Conservation (phyloP, 2,888 invertebrate species). For the Gymnoscelis rufifasciata region DNA sequence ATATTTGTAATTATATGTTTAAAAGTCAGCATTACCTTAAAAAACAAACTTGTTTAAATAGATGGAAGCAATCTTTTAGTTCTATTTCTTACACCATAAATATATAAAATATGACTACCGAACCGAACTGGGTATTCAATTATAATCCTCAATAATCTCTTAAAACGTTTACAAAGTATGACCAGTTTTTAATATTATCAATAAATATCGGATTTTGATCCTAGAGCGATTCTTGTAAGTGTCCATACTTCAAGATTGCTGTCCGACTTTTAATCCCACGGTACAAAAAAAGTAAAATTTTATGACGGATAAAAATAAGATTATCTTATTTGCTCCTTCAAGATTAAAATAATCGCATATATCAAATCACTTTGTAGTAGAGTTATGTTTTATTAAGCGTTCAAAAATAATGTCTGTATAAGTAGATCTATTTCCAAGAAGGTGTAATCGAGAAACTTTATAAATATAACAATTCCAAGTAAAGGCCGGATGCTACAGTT, state of each 20-base stretch:
- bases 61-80: too few relatives aligned
- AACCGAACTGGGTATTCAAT: not conserved
- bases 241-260: constrained; percentile 47
- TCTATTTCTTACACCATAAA: not conserved
- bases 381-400: not conserved
- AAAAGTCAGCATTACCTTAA: too few relatives aligned
- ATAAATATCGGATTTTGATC: constrained; percentile 44
- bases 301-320: too few relatives aligned
- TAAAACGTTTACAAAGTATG: constrained; percentile 20
- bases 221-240: constrained; percentile 42
- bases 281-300: not conserved
- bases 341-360: not conserved
- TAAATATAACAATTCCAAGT: constrained; percentile 74
- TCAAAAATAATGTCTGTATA: not conserved
- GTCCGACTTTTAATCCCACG: constrained; percentile 20
- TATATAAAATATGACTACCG: not conserved
- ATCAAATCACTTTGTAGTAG: not conserved
- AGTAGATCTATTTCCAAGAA: constrained; percentile 55
- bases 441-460: constrained; percentile 55
- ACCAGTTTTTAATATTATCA: constrained; percentile 48
- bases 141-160: not conserved
- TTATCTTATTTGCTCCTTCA: not conserved
- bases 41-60: too few relatives aligned
- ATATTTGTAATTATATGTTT: too few relatives aligned
- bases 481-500: constrained; percentile 71